A percentile compares a stretch with the other conserved stretches of the same genome.
These are phyloP conservation scores for Ctenodactylus gundi DNA, from an alignment of 2,113 vertebrate genomes.

Conservation along the genomic window DNA sequence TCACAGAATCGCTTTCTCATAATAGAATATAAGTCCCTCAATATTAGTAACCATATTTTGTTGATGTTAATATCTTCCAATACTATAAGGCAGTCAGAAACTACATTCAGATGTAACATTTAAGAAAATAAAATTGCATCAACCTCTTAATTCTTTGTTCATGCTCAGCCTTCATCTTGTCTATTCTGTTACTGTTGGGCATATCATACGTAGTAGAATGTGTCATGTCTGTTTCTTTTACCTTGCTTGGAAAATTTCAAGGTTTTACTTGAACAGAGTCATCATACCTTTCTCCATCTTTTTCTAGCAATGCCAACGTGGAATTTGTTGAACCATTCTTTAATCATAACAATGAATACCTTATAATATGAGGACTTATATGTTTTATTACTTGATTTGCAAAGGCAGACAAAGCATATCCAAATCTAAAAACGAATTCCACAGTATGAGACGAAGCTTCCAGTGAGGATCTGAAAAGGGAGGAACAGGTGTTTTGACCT, in stretches of 20 bases:
- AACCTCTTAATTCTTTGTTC: background rate
- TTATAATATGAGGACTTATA: background rate
- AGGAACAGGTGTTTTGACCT: background rate
- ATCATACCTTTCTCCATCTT: background rate
- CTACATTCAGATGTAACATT: too few relatives aligned
- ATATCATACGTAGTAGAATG: background rate
- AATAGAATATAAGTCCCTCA: background rate
- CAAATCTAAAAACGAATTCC: background rate
- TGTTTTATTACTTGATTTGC: background rate
- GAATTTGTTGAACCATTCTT: background rate
- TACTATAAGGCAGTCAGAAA: background rate
- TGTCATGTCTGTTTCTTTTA: background rate
- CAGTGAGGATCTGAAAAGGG: background rate
- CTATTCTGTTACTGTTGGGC: background rate
- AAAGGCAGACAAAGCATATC: background rate
- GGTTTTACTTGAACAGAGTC: background rate
- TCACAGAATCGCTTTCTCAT: background rate
- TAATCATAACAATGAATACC: background rate
- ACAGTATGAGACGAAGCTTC: background rate
- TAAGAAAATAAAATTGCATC: too few relatives aligned
- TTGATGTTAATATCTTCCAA: background rate
- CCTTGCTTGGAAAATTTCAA: background rate
- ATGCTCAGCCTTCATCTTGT: background rate
- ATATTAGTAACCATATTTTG: background rate
- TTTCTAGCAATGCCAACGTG: background rate